Conservation (phyloP, 2,113 vertebrate species). For the Columbina picui region DNA sequence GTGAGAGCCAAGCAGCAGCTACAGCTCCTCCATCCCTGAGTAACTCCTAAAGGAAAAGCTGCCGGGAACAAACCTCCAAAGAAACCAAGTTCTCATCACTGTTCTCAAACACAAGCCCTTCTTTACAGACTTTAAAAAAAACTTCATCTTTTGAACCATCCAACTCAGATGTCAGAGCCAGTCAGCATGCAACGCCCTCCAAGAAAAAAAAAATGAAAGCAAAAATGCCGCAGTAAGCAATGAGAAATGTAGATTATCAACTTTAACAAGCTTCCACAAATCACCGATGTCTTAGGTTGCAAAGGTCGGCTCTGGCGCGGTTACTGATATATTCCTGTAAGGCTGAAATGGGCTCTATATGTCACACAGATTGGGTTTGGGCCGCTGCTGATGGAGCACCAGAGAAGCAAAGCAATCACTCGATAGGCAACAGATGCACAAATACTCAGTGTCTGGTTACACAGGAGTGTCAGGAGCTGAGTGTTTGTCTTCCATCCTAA, state of each 20-base stretch:
- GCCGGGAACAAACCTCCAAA: background rate
- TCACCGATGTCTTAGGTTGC: background rate
- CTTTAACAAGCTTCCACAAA: background rate
- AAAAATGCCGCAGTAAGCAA: background rate
- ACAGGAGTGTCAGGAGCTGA: background rate
- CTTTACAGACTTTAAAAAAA: background rate
- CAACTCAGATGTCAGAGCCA: fast-evolving
- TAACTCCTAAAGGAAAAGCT: background rate
- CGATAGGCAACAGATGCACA: fast-evolving
- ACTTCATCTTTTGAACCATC: background rate
- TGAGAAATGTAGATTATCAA: background rate
- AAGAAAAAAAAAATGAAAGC: background rate
- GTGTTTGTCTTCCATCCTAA: background rate
- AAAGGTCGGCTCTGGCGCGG: background rate
- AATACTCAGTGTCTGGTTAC: background rate
- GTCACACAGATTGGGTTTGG: background rate
- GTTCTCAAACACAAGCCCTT: fast-evolving
- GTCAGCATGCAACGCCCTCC: background rate
- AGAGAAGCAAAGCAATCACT: background rate
- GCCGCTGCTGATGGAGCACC: background rate
- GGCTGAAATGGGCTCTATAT: background rate
- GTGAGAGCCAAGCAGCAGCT: background rate
- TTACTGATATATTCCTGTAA: background rate
- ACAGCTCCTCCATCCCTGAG: background rate
- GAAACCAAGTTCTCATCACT: fast-evolving